phyloP scores from a whole-genome alignment of 2,113 vertebrate genomes.

The Aptenodytes patagonicus region DNA sequence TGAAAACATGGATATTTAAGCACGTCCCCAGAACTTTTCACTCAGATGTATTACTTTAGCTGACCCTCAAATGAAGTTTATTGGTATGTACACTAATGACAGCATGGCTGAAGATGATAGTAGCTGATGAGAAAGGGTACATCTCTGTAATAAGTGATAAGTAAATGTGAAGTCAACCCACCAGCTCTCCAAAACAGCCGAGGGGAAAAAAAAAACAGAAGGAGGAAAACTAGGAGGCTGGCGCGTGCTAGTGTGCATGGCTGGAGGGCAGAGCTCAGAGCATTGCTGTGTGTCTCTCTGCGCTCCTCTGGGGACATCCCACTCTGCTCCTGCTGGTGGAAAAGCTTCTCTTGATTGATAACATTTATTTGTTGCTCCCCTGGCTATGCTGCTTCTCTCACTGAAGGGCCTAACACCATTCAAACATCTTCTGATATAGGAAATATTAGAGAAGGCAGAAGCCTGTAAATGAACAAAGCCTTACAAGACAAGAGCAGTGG shows the following conservation, averaged over 20 bases:
- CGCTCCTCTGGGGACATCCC: not conserved
- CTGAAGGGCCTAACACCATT: not conserved
- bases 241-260: rapidly evolving
- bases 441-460: not conserved
- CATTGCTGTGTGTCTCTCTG: not conserved
- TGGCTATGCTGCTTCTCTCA: not conserved
- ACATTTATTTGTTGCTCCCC: not conserved
- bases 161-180: not conserved
- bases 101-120: not conserved
- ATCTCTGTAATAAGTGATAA: not conserved
- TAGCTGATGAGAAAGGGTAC: not conserved
- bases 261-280: not conserved
- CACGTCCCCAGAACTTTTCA: not conserved
- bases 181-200: not conserved
- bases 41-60: not conserved
- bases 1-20: not conserved
- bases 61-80: not conserved
- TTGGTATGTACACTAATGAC: not conserved
- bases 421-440: not conserved
- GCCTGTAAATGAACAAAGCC: not conserved
- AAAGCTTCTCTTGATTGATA: not conserved
- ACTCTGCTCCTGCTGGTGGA: not conserved
- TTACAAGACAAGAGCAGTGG: not conserved
- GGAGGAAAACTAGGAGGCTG: not conserved
- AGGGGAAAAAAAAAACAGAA: not conserved